Base-by-base conservation (phyloP, 2,113 vertebrate genomes). In the Tragelaphus imberbis region DNA sequence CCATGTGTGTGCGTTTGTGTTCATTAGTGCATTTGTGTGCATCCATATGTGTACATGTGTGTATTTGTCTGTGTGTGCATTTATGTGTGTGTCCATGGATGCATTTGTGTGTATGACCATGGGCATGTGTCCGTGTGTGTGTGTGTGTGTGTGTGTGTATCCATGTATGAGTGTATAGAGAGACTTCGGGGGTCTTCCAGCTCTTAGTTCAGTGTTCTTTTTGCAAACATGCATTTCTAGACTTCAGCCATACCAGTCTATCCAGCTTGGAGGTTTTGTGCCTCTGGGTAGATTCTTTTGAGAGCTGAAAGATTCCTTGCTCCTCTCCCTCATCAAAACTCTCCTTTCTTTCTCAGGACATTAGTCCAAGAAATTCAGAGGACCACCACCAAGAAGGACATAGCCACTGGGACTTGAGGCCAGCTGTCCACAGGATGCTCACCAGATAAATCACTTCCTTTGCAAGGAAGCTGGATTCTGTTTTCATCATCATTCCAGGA, bases 161-260 rank as follows among this genome's bases (percentile, higher is more conserved):
- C 47, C 19, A 17, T 10, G 40, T 71, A 19, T 30, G n/a, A 14
- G 17, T 92, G 40, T 23, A 17, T 59, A 28, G 25, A 51, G 47
- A 44, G 16, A 23, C 2, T 2, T 12, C 0, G 5, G 0, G 11
- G 58, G 86, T 44, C 17, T 55, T 51, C 36, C 11, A 58, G 14
- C 27, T 61, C 44, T 28, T 1, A 2, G 23, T 7, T 27, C 65
- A 9, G 30, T 2, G 9, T 9, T 5, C 13, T 75, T 53, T 49
- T 27, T 25, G 77, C 51, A 30, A 14, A 36, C 23, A 28, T 12
- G 2, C 3, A 1, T 10, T 25, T 84, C 65, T 15, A n/a, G 21
- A 21, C 71, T 17, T n/a, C n/a, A 5, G 13, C 4, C 25, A 12
- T 1, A 12, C 23, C 53, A 19, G 33, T 4, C 30, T 13, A 2